These are phyloP conservation scores for Agelas oroides DNA, from an alignment of 37 sponge, comb jelly and placozoan species.

Conservation along the genomic window DNA sequence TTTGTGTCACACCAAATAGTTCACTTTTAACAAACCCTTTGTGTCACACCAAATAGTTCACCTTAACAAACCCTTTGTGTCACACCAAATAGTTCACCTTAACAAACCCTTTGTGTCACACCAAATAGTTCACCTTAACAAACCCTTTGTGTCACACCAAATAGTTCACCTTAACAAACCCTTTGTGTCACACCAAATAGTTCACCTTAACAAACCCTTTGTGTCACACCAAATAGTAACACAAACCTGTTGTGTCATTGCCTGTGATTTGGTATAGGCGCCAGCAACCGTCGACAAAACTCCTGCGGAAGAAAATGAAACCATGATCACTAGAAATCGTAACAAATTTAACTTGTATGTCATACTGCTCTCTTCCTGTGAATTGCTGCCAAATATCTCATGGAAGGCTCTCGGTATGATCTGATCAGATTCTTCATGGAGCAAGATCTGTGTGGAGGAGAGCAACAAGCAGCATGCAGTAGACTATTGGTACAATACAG, in stretches of 20 bases:
- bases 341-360: neutral
- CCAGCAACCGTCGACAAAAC: neutral
- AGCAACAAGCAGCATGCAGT: too few relatives aligned
- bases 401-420: slow-evolving; percentile 16
- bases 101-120: neutral
- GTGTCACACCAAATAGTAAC: neutral
- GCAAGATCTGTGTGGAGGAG: too few relatives aligned
- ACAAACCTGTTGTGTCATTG: neutral
- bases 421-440: neutral
- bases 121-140: neutral
- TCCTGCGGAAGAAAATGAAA: too few relatives aligned
- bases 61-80: neutral
- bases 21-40: too few relatives aligned
- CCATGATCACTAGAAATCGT: too few relatives aligned
- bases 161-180: too few relatives aligned
- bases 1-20: neutral
- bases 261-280: neutral
- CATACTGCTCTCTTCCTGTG: neutral
- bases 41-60: neutral
- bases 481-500: too few relatives aligned
- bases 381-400: slow-evolving; percentile 58
- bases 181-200: neutral
- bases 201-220: too few relatives aligned
- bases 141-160: neutral
- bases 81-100: too few relatives aligned